phyloP scores from a whole-genome alignment of 2,113 vertebrate species.

The Lutjanus erythropterus region DNA sequence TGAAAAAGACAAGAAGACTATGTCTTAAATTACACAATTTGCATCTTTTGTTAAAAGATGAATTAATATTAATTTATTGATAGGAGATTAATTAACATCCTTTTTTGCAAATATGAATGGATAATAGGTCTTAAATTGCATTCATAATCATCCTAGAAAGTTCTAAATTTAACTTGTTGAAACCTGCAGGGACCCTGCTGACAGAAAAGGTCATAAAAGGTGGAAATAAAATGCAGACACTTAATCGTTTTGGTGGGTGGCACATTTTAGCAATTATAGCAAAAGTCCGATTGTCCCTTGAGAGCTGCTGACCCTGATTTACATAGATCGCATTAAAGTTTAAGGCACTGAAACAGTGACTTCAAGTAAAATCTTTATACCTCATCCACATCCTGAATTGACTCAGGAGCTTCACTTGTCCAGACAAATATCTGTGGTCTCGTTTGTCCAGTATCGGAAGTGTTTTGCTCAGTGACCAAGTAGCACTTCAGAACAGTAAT shows the following conservation, averaged over 20 bases:
- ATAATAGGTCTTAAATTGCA: no score
- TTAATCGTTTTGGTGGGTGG: background rate
- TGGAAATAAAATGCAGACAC: background rate
- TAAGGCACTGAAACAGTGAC: background rate
- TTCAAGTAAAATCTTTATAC: background rate
- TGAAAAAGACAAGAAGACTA: no score
- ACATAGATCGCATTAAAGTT: background rate
- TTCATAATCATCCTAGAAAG: no score
- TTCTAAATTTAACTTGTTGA: no score
- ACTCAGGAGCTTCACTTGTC: background rate
- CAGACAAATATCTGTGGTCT: background rate
- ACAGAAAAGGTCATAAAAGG: background rate
- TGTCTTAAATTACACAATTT: no score
- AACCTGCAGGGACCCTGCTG: no score
- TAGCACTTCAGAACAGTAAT: background rate
- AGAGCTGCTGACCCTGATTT: background rate
- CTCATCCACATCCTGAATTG: background rate
- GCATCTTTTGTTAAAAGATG: no score
- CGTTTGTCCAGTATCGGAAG: background rate
- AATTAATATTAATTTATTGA: no score
- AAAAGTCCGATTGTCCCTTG: background rate
- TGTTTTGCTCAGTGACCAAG: background rate
- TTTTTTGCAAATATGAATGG: no score
- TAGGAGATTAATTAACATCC: no score
- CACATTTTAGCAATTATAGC: background rate